Evolutionary conservation across 2,888 invertebrate species (phyloP), one percentile per base, ranked within the genome.

Genomic region (Cryptus armator): DNA sequence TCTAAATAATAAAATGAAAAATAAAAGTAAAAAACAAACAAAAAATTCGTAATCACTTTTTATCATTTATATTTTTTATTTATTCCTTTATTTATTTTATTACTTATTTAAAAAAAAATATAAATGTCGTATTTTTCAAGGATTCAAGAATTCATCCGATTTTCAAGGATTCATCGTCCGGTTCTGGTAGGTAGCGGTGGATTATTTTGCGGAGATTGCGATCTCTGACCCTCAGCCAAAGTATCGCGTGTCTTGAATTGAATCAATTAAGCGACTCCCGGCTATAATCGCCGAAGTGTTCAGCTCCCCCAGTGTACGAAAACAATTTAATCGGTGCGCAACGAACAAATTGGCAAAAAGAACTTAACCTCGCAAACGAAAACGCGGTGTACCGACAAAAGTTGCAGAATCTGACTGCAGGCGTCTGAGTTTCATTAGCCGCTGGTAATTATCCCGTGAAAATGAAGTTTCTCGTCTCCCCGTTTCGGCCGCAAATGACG

Each of bases 211-310:
- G 16, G 19, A 70, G 84, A 84, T 86, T 86, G 78, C 56, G 56
- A 86, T 84, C 85, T 76, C 62, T 81, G 66, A 81, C 44, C 84
- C 67, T 77, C 16, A 79, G 72, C 43, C 56, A 14, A 48, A 12
- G 37, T 24, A 53, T 72, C 66, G 59, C 59, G 74, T 56, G 84
- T 32, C 78, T 88, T 87, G 86, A 90, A 90, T 90, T 86, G 86
- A 89, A 86, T 87, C 87, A 87, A 89, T 88, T 86, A 84, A 43
- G 53, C 14, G 68, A 24, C 12, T 44, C 37, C 44, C 72, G 16
- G 7, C 14, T 51, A 10, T 24, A 24, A 53, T n/a, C 32, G 56
- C 32, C 19, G 51, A 29, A 79, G 62, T 68, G 51, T 70, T 16
- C 64, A 59, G 24, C 74, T 48, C 74, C 24, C 24, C 24, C 1